phyloP scores from a whole-genome alignment of 53 echinoderm and acorn worm genomes.

The Echinometra lucunter region DNA sequence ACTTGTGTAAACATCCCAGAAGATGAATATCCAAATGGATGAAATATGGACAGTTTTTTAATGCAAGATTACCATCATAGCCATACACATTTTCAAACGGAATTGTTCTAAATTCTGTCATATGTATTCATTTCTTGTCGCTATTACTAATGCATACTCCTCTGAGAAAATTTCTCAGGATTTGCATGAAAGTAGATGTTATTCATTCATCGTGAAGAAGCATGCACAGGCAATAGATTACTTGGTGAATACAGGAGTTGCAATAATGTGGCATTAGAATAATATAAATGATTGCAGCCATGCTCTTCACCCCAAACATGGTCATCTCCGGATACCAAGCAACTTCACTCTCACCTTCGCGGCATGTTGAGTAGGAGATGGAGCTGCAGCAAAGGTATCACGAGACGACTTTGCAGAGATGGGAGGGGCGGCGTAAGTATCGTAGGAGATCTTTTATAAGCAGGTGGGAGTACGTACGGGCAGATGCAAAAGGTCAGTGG shows the following conservation, averaged over 20 bases:
- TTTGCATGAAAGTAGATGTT: not conserved
- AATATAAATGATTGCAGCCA: not conserved
- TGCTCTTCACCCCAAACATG: constrained; percentile 25
- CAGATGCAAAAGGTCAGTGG: not conserved
- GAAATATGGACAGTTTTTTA: not conserved
- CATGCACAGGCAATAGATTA: not conserved
- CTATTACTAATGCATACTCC: too few relatives aligned
- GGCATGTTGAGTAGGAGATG: constrained; percentile 9
- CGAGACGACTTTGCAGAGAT: constrained; percentile 11
- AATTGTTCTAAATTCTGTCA: not conserved
- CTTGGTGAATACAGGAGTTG: not conserved
- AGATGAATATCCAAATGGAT: not conserved
- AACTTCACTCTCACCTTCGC: constrained; percentile 44
- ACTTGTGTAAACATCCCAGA: not conserved
- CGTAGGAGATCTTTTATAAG: constrained; percentile 24
- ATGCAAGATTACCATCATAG: not conserved
- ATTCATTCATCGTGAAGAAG: not conserved
- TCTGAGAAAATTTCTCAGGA: too few relatives aligned
- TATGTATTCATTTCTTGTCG: not conserved
- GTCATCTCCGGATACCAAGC: constrained; percentile 22
- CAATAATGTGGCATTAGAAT: not conserved
- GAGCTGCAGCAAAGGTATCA: constrained; percentile 26
- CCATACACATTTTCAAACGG: not conserved
- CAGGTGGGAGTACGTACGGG: not conserved
- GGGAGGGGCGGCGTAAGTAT: constrained; percentile 63